Evolutionary conservation across 2,113 vertebrate genomes (phyloP).

Genomic region (Daphoenositta chrysoptera): DNA sequence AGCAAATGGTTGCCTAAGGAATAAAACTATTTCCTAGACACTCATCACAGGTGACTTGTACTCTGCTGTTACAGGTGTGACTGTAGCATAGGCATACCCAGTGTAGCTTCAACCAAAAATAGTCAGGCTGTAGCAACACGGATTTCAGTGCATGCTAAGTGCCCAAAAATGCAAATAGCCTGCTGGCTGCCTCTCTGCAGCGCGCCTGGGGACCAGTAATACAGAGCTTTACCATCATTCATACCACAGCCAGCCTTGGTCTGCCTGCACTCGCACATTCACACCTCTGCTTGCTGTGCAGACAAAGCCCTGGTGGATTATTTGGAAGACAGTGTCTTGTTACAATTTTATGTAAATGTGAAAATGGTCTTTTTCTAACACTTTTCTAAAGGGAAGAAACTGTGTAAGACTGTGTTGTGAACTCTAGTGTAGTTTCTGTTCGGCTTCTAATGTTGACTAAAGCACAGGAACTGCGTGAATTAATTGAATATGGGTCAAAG

Average conservation of each 20-base stretch:
- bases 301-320: slow-evolving; percentile 23
- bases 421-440: neutral
- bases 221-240: neutral
- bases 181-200: neutral
- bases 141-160: neutral
- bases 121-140: neutral
- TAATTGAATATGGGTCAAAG: slow-evolving; percentile 56
- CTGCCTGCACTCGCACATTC: neutral
- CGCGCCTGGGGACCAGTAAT: fast-evolving
- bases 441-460: neutral
- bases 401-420: neutral
- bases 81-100: neutral
- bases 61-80: neutral
- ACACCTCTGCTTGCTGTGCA: neutral
- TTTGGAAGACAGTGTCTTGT: slow-evolving; percentile 25
- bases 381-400: neutral
- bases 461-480: neutral
- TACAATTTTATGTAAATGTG: slow-evolving; percentile 20
- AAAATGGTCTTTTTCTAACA: neutral
- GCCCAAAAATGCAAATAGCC: neutral
- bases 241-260: neutral
- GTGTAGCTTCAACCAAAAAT: neutral
- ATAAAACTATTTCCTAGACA: neutral
- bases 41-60: neutral
- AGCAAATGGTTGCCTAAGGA: neutral